Evolutionary conservation across 2,888 invertebrate species (phyloP), one percentile per base, ranked within the genome.

Genomic region (Saturnia japonica): DNA sequence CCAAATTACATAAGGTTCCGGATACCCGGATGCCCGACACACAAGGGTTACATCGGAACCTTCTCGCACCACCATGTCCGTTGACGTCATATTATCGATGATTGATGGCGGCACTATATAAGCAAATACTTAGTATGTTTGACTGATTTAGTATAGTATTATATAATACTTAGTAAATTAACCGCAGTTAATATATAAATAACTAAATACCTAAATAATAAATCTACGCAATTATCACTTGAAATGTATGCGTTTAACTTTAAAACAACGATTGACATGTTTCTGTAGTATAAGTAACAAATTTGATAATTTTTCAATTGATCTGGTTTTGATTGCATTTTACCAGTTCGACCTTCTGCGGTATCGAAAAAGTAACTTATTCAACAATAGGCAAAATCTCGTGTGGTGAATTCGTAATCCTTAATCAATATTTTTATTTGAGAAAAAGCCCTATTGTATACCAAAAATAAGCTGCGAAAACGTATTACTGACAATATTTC

Each of bases 1-100:
- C 98, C 98, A 98, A 96, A 98, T 98, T 81, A 98, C 97, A 88
- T 97, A 98, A 69, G 98, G 98, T 84, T 97, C 97, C 0, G 98
- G 98, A 89, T 97, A 98, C 77, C 98, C 98, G 42, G 96, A 95
- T 54, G 98, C 98, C 84, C 97, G 97, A 88, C 98, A 98, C 82
- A 96, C 96, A 87, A 98, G 92, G 78, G 97, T 97, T 74, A 98
- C 97, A 90, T 98, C 98, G 73, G 97, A 96, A 16, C 97, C 97
- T 91, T 98, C 98, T 71, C 98, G 95, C 43, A 98, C 98, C 70
- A 98, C 97, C 95, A 98, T 97, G 88, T 99, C 98, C 73, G 97
- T 97, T 83, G 98, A 98, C 72, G 98, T 98, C 93, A 98, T 97
- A 84, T 97, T 96, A 88, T 97, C 97, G 78, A 98, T 95, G 87